Evolutionary conservation across 2,797 vertebrate genomes (phyloP).

Genomic region (Botia almorhae): DNA sequence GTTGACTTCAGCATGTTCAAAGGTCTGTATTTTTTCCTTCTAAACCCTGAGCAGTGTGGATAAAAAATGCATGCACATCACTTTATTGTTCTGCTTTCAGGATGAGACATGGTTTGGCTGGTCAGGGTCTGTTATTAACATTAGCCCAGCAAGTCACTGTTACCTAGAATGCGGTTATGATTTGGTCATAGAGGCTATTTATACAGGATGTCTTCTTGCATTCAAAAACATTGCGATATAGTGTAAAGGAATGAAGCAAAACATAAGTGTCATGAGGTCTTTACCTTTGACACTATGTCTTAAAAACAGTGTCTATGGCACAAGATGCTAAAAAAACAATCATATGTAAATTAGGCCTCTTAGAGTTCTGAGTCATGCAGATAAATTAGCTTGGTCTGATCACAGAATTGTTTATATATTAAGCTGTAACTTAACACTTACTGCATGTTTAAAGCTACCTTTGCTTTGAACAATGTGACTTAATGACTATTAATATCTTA

Average conservation of each 20-base stretch:
- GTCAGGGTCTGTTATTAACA: slow-evolving; percentile 2
- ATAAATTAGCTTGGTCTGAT: too few relatives aligned
- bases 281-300: neutral
- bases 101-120: neutral
- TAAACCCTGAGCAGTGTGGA: slow-evolving; percentile 2
- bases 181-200: neutral
- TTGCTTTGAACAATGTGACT: neutral
- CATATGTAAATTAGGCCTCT: too few relatives aligned
- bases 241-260: neutral
- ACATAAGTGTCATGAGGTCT: neutral
- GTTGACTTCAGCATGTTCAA: slow-evolving; percentile 36
- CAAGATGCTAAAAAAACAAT: too few relatives aligned
- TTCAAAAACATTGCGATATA: neutral
- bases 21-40: slow-evolving; percentile 20
- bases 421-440: neutral
- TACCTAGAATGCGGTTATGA: neutral
- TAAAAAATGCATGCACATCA: slow-evolving; percentile 31
- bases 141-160: neutral
- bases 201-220: neutral
- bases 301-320: too few relatives aligned
- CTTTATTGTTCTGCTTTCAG: slow-evolving; percentile 29
- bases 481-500: neutral
- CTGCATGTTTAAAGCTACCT: too few relatives aligned
- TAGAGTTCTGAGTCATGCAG: too few relatives aligned
- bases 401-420: neutral